Evolutionary conservation across 2,888 invertebrate genomes (phyloP).

Genomic region (Erebia ligea): DNA sequence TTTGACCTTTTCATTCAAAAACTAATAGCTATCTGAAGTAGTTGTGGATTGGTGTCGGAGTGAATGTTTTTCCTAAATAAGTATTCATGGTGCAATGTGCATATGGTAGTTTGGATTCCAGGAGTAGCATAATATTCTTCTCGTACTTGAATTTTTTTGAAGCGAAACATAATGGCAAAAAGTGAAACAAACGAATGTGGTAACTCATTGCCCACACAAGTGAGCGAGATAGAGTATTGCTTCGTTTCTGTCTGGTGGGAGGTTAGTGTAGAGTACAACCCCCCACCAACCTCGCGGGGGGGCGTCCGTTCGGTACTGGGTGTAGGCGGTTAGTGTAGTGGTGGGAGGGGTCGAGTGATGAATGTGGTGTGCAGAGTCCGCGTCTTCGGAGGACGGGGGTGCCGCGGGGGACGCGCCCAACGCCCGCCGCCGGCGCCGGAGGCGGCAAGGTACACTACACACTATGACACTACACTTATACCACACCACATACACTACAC

Average conservation of each 20-base stretch:
- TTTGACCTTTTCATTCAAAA: too few relatives aligned
- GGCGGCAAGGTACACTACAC: constrained; percentile 52
- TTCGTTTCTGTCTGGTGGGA: not conserved
- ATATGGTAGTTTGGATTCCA: not conserved
- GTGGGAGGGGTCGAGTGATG: constrained; percentile 31
- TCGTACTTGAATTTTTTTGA: not conserved
- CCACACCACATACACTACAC: too few relatives aligned
- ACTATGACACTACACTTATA: too few relatives aligned
- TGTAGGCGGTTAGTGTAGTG: not conserved
- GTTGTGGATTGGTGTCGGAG: too few relatives aligned
- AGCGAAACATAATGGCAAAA: not conserved
- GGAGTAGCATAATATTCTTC: constrained; percentile 25
- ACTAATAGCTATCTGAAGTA: too few relatives aligned
- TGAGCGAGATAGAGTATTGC: too few relatives aligned
- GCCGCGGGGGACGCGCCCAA: constrained; percentile 48
- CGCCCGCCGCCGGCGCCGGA: constrained; percentile 59
- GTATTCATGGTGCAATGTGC: not conserved
- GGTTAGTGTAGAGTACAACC: too few relatives aligned
- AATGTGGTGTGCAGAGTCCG: constrained; percentile 82
- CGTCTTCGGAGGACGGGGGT: constrained; percentile 65
- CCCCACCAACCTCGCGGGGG: too few relatives aligned
- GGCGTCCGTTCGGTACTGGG: not conserved
- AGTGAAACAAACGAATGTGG: not conserved
- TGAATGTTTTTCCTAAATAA: too few relatives aligned
- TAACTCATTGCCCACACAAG: too few relatives aligned